Conservation (phyloP, 2,888 invertebrate species). For the Linnaemya tessellans region DNA sequence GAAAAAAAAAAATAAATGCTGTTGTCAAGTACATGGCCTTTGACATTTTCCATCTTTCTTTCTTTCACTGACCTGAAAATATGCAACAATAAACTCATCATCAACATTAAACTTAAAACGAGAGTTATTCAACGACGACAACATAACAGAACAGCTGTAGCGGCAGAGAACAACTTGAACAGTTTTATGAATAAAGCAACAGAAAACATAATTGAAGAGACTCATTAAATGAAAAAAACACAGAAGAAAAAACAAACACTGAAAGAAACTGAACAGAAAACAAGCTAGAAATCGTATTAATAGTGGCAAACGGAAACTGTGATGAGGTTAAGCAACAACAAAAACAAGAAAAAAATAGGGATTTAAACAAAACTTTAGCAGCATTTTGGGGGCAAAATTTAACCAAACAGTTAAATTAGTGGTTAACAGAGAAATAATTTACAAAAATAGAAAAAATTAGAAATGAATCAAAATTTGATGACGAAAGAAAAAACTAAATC, state of each 20-base stretch:
- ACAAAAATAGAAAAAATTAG: neutral
- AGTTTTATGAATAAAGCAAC: slow-evolving; percentile 25
- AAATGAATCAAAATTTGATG: slow-evolving; percentile 7
- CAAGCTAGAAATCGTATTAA: slow-evolving; percentile 8
- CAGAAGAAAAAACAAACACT: slow-evolving; percentile 2
- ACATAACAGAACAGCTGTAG: slow-evolving; percentile 20
- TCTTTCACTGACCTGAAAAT: slow-evolving; percentile 65
- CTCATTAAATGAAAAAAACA: slow-evolving; percentile 56
- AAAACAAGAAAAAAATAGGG: neutral
- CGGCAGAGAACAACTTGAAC: slow-evolving; percentile 53
- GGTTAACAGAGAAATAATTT: slow-evolving; percentile 43
- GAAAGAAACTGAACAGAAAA: slow-evolving; percentile 21
- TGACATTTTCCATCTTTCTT: slow-evolving; percentile 55
- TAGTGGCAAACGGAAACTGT: neutral
- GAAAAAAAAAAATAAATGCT: slow-evolving; percentile 17
- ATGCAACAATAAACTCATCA: slow-evolving; percentile 67
- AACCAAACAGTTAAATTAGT: slow-evolving; percentile 57
- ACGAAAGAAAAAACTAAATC: neutral
- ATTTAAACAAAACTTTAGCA: slow-evolving; percentile 26
- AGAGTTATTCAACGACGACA: slow-evolving; percentile 53
- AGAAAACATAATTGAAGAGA: slow-evolving; percentile 51
- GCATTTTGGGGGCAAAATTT: slow-evolving; percentile 41
- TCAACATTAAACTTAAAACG: slow-evolving; percentile 46
- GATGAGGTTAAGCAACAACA: neutral
- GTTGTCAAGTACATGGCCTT: slow-evolving; percentile 61